These are phyloP conservation scores for Datnioides undecimradiatus DNA, from an alignment of 2,113 vertebrate genomes.

Conservation along the genomic window DNA sequence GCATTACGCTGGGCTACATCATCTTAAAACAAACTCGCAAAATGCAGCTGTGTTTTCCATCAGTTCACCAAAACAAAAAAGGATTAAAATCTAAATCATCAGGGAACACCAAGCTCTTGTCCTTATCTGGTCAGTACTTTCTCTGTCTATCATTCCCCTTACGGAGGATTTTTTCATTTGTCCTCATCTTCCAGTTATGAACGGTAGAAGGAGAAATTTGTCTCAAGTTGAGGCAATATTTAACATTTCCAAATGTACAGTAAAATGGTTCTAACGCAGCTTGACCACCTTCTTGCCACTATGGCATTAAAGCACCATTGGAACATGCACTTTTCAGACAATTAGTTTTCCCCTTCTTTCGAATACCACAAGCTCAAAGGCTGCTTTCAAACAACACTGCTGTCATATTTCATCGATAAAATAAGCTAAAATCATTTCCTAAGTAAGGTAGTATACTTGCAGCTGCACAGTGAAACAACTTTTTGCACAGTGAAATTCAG, in stretches of 20 bases:
- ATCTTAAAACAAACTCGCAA: conserved; percentile 22
- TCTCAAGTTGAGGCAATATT: background rate
- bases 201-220: background rate
- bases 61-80: conserved; percentile 44
- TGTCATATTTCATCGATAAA: background rate
- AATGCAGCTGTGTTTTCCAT: conserved; percentile 32
- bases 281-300: background rate
- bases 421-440: background rate
- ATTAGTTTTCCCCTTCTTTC: background rate
- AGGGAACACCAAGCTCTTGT: conserved; percentile 7
- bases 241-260: background rate
- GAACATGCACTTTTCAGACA: background rate
- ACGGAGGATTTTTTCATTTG: background rate
- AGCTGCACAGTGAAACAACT: too few species aligned
- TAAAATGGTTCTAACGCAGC: background rate
- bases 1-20: conserved; percentile 10
- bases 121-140: conserved; percentile 19
- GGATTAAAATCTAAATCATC: conserved; percentile 52
- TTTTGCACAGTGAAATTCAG: background rate
- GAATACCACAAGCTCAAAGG: background rate
- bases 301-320: too few species aligned
- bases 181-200: too few species aligned
- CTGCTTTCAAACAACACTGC: background rate
- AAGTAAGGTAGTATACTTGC: too few species aligned
- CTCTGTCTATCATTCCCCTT: too few species aligned